phyloP scores from a whole-genome alignment of 2,888 invertebrate genomes.

The Ornithoptera priamus region DNA sequence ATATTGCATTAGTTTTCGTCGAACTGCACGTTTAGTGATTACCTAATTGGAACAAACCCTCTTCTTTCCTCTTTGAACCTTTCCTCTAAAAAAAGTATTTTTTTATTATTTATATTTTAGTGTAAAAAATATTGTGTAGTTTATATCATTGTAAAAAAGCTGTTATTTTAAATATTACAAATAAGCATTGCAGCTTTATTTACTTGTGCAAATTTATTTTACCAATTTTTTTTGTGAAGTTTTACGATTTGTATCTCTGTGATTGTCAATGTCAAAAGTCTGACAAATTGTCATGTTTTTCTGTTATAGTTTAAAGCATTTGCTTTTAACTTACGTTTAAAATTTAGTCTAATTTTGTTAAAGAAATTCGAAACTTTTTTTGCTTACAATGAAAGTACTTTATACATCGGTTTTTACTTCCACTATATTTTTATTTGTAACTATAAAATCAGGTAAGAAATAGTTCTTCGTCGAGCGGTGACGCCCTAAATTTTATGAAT shows the following conservation, averaged over 20 bases:
- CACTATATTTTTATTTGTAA: slow-evolving; percentile 40
- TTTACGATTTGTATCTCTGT: neutral
- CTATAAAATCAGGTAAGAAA: slow-evolving; percentile 52
- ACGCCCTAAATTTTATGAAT: slow-evolving; percentile 45
- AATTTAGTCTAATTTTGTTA: neutral
- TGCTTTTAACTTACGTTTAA: neutral
- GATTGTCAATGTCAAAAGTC: slow-evolving; percentile 1
- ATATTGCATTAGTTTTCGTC: too few relatives aligned
- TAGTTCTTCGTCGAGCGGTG: slow-evolving; percentile 26
- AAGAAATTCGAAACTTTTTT: neutral
- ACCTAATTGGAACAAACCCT: too few relatives aligned
- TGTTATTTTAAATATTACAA: neutral
- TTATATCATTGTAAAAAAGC: too few relatives aligned
- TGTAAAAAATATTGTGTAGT: too few relatives aligned
- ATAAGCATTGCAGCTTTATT: neutral
- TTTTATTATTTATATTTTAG: too few relatives aligned
- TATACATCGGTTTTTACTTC: slow-evolving; percentile 37
- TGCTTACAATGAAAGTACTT: slow-evolving; percentile 38
- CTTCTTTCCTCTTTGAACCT: too few relatives aligned
- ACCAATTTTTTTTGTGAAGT: neutral
- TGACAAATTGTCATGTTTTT: neutral
- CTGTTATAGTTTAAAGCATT: neutral
- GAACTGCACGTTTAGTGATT: too few relatives aligned
- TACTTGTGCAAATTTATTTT: neutral
- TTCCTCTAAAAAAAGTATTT: too few relatives aligned